A percentile compares a stretch with the other conserved stretches of the same genome.
Evolutionary conservation across 2,797 vertebrate species (phyloP).

Genomic region (Sebastes dallii): DNA sequence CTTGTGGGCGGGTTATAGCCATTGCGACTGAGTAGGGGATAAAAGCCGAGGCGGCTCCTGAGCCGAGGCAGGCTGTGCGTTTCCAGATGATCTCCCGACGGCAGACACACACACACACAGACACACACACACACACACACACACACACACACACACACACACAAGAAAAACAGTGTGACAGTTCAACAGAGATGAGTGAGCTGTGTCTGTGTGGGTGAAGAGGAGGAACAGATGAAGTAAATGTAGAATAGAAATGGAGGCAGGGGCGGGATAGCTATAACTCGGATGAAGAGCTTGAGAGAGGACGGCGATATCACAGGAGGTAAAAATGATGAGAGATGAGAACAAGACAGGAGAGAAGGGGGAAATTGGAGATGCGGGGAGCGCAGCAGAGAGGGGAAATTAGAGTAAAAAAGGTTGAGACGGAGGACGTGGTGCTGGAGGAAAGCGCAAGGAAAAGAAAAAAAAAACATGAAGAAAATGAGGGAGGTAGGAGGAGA

Average conservation of each 20-base stretch:
- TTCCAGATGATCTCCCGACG: slow-evolving; percentile 53
- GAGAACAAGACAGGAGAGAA: slow-evolving; percentile 7
- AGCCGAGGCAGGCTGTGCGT: slow-evolving; percentile 43
- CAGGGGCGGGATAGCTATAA: slow-evolving; percentile 10
- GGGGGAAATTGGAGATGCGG: slow-evolving; percentile 5
- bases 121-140: not conserved
- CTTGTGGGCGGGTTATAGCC: slow-evolving; percentile 55
- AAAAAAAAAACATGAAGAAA: not conserved
- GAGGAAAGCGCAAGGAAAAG: slow-evolving; percentile 9
- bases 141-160: not conserved
- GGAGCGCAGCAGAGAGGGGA: slow-evolving; percentile 6
- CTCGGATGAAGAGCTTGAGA: slow-evolving; percentile 21
- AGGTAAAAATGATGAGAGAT: slow-evolving; percentile 20
- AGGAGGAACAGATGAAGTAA: slow-evolving; percentile 32
- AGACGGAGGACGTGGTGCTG: slow-evolving; percentile 20
- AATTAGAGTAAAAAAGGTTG: slow-evolving; percentile 44
- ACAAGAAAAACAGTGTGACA: slow-evolving; percentile 25
- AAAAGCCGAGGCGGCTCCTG: slow-evolving; percentile 49
- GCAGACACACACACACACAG: not conserved
- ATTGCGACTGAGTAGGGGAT: slow-evolving; percentile 45
- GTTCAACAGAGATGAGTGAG: slow-evolving; percentile 39
- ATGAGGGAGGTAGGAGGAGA: slow-evolving; percentile 35
- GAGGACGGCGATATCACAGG: not conserved
- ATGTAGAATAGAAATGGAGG: slow-evolving; percentile 25
- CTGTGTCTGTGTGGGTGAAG: slow-evolving; percentile 43